Base-by-base conservation (phyloP, 2,888 invertebrate species). In the Neria commutata region DNA sequence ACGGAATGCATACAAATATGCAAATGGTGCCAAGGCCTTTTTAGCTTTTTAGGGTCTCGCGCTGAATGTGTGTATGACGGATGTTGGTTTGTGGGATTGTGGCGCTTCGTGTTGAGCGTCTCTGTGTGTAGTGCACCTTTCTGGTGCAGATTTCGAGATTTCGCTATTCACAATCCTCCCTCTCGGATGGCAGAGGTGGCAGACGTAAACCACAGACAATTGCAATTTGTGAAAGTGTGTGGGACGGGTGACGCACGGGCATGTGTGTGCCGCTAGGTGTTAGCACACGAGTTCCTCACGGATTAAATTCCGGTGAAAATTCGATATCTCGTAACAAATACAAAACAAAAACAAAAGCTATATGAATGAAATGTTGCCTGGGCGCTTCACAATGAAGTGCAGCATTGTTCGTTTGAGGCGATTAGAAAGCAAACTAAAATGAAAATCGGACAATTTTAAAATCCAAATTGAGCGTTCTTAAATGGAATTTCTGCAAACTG, bases 1-100 rank as follows among this genome's bases (percentile, higher is more conserved):
- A n/a, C 46, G 33, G 33, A 45, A 45, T 40, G 42, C 23, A 59
- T 47, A 54, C 33, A 40, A 59, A 60, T 54, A 25, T 2, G 50
- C 17, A 48, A 63, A 61, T 61, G 53, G 56, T 63, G 63, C 58
- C 63, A 63, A 63, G 63, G 63, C 56, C 59, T 48, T 51, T n/a
- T n/a, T 54, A 48, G 46, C 17, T 6, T n/a, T 33, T 17, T 46
- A 21, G 24, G 24, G 24, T 46, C 10, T 14, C 8, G 33, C 33
- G 14, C 10, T 33, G 33, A 33, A 33, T 33, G 33, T 33, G 33
- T 8, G 14, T 10, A 10, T 8, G 10, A 33, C 8, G 10, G 49
- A 46, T 25, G 40, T 49, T 46, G 2, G 23, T 3, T 29, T 54
- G 40, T 25, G 26, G 40, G 47, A 16, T 11, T 23, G n/a, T n/a